Conservation (phyloP, 2,888 invertebrate species). For the Drosophila incognita region DNA sequence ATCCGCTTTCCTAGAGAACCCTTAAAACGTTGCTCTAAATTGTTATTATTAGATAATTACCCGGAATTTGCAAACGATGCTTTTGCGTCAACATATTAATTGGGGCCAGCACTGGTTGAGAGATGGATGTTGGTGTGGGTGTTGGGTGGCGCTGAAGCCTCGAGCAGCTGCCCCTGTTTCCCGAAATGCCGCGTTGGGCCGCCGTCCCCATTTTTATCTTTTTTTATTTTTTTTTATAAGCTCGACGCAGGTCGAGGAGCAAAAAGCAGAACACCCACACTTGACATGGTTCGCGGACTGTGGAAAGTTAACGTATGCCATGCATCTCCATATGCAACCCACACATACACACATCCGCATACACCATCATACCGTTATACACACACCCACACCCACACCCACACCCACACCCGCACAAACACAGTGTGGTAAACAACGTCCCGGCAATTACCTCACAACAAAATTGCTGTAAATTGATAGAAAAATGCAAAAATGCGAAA, state of each 20-base stretch:
- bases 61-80: constrained; percentile 1
- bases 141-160: constrained; percentile 22
- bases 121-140: background rate
- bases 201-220: constrained; percentile 3
- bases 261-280: constrained; percentile 49
- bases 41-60: constrained; percentile 3
- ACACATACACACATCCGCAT: constrained; percentile 6
- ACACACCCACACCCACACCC: background rate
- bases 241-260: constrained; percentile 48
- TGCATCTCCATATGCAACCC: constrained; percentile 26
- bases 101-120: constrained; percentile 1
- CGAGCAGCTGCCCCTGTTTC: background rate
- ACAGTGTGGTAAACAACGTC: constrained; percentile 26
- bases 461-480: constrained; percentile 46
- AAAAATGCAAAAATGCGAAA: constrained; percentile 55
- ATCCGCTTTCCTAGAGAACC: background rate
- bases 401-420: background rate
- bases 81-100: constrained; percentile 6
- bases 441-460: constrained; percentile 33
- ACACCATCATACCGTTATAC: background rate
- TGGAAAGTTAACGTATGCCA: constrained; percentile 41
- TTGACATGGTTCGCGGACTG: constrained; percentile 59
- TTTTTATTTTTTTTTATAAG: constrained; percentile 52
- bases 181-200: background rate
- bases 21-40: background rate